Evolutionary conservation across 2,888 invertebrate genomes (phyloP).

Genomic region (Drosophila nr. medialis): DNA sequence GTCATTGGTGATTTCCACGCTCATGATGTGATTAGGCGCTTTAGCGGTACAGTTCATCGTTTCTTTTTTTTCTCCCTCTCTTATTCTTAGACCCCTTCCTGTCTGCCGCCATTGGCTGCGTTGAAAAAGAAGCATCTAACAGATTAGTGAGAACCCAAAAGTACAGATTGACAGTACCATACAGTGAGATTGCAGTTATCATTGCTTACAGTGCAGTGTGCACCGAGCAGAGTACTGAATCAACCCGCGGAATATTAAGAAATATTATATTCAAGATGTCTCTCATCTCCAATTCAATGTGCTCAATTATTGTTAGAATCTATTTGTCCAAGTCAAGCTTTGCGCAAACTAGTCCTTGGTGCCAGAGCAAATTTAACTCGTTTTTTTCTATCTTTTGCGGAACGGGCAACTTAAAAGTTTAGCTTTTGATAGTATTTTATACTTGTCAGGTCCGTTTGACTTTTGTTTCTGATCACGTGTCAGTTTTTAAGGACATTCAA

Average conservation of each 20-base stretch:
- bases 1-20: slow-evolving; percentile 56
- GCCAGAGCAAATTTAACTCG: background rate
- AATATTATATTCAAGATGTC: background rate
- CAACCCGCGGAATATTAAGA: background rate
- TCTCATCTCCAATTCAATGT: background rate
- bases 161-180: slow-evolving; percentile 16
- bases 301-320: background rate
- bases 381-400: background rate
- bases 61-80: slow-evolving; percentile 22
- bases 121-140: slow-evolving; percentile 2
- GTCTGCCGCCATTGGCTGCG: slow-evolving; percentile 1
- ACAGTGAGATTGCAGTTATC: slow-evolving; percentile 37
- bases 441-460: background rate
- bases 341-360: background rate
- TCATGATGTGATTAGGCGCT: slow-evolving; percentile 74
- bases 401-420: background rate
- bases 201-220: background rate
- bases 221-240: slow-evolving; percentile 3
- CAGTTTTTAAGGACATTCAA: background rate
- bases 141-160: slow-evolving; percentile 51
- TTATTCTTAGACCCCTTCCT: background rate
- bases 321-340: background rate
- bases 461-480: background rate
- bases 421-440: background rate
- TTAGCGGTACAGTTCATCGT: slow-evolving; percentile 66